phyloP scores from a whole-genome alignment of 2,113 vertebrate genomes.

The Thunnus maccoyii region DNA sequence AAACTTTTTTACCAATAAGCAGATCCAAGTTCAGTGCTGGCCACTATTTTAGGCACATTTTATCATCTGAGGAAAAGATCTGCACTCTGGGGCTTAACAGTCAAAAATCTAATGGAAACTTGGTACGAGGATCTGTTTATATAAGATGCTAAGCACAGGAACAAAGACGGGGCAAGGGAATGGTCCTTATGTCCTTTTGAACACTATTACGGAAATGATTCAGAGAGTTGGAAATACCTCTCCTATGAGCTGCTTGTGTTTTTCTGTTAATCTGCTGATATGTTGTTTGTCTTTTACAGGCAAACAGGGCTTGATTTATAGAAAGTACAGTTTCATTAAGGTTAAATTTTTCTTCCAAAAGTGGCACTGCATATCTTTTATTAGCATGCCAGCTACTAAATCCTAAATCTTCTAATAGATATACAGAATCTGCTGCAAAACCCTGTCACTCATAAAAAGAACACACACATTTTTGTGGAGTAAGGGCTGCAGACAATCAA shows the following conservation, averaged over 20 bases:
- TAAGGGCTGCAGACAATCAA: constrained; percentile 19
- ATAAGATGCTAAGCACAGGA: constrained; percentile 56
- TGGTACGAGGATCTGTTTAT: constrained; percentile 73
- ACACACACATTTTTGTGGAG: neutral
- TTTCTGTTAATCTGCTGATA: neutral
- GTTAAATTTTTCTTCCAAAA: neutral
- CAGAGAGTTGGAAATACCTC: constrained; percentile 29
- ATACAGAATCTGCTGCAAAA: neutral
- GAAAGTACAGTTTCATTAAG: neutral
- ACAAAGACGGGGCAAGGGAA: constrained; percentile 43
- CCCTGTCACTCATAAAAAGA: neutral
- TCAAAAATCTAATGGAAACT: constrained; percentile 74
- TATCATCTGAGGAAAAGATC: constrained; percentile 53
- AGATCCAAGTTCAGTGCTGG: constrained; percentile 71
- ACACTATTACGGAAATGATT: constrained; percentile 13
- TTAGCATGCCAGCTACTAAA: too few species aligned
- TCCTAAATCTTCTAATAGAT: neutral
- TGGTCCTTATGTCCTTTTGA: constrained; percentile 28
- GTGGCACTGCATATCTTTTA: neutral
- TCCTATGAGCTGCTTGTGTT: constrained; percentile 8
- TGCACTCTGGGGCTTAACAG: constrained; percentile 69
- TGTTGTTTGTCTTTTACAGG: neutral
- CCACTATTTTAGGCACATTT: constrained; percentile 76
- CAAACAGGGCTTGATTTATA: neutral
- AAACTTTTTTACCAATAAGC: constrained; percentile 75